These are phyloP conservation scores for Gambusia holbrooki DNA, from an alignment of 2,113 vertebrate species.

Conservation along the genomic window DNA sequence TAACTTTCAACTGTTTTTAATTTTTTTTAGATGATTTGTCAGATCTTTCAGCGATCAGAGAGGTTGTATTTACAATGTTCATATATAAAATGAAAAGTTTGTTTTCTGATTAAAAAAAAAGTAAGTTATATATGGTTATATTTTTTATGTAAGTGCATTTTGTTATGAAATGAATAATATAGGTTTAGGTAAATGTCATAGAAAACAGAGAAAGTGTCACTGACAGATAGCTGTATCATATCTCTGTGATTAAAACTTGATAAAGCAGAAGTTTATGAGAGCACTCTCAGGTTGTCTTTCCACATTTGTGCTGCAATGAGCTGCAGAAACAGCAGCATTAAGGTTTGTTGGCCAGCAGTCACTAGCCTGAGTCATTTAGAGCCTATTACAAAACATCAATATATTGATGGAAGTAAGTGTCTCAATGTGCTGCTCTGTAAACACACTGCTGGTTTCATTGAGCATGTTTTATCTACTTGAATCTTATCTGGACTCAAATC, in stretches of 20 bases:
- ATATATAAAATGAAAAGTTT: background rate
- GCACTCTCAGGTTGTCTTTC: conserved; percentile 13
- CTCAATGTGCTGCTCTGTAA: conserved; percentile 74
- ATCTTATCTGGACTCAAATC: conserved; percentile 73
- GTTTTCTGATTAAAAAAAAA: background rate
- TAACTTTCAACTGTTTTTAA: too few relatives aligned
- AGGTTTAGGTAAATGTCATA: background rate
- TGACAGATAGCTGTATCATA: background rate
- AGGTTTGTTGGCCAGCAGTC: conserved; percentile 63
- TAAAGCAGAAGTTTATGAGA: background rate
- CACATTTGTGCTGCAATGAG: conserved; percentile 27
- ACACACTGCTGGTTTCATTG: conserved; percentile 57
- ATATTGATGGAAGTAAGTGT: conserved; percentile 77
- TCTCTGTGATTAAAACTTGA: background rate
- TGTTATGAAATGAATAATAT: background rate
- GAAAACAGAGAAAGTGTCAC: background rate
- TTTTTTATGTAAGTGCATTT: background rate
- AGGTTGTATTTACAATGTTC: too few relatives aligned
- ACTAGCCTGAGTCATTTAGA: conserved; percentile 76
- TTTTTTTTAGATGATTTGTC: too few relatives aligned
- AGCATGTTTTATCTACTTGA: conserved; percentile 73
- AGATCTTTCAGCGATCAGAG: too few relatives aligned
- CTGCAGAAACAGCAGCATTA: conserved; percentile 34
- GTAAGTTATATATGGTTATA: background rate
- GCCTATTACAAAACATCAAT: conserved; percentile 77